Evolutionary conservation across 2,888 invertebrate species (phyloP).

Genomic region (Drosophila anceps): DNA sequence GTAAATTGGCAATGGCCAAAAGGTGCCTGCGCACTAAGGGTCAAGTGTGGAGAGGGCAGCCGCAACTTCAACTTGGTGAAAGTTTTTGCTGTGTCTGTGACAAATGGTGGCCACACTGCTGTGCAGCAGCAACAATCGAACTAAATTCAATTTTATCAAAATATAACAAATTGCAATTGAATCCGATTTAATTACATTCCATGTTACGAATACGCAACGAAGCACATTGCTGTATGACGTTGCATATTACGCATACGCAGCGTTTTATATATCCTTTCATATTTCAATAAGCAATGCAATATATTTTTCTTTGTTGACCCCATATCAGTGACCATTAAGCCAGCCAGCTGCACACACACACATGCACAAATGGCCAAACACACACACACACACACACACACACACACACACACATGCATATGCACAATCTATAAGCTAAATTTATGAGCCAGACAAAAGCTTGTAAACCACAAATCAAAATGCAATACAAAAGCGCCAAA

Average conservation of each 20-base stretch:
- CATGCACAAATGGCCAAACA: no score
- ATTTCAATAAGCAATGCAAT: conserved; percentile 24
- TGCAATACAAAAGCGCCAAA: conserved; percentile 73
- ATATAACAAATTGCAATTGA: conserved; percentile 34
- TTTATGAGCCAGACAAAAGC: conserved; percentile 72
- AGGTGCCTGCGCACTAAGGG: conserved; percentile 42
- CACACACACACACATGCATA: conserved; percentile 1
- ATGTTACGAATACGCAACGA: conserved; percentile 43
- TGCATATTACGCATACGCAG: conserved; percentile 3
- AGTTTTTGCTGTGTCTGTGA: conserved; percentile 4
- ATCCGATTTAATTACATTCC: conserved; percentile 34
- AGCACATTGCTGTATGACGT: background rate
- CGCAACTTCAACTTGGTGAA: conserved; percentile 13
- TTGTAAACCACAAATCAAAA: conserved; percentile 77
- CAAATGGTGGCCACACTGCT: background rate
- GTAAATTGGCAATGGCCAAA: conserved; percentile 58
- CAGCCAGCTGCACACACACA: conserved; percentile 23
- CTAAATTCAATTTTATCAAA: conserved; percentile 42
- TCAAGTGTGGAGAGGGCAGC: background rate
- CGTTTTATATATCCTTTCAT: background rate
- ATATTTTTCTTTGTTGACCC: conserved; percentile 12
- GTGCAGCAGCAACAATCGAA: background rate
- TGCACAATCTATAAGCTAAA: conserved; percentile 59
- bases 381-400: conserved; percentile 7
- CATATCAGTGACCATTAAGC: conserved; percentile 47